Evolutionary conservation across 2,797 vertebrate species (phyloP), one percentile per base, ranked within the genome.

Genomic region (Sebastiscus albofasciatus): DNA sequence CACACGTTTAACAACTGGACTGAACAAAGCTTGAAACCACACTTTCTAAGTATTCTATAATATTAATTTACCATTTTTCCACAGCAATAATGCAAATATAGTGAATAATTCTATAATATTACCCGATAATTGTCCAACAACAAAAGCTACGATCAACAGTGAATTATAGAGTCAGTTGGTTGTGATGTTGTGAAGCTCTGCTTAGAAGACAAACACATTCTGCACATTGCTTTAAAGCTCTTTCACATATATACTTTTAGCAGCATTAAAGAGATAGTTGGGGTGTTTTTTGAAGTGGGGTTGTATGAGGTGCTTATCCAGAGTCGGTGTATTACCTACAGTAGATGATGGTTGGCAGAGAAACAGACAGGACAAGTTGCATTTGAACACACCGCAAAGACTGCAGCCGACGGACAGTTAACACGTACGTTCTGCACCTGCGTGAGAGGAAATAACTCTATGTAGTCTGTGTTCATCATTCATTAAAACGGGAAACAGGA

Each of bases 81-180:
- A 42, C 8, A 73, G 31, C 18, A 49, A n/a, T 33, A 75, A 39
- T 27, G 16, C 3, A n/a, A 2, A 10, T 22, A 33, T 5, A 70
- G 49, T 9, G 29, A 78, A 55, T 24, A 67, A 76, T 71, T 87
- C 72, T 80, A 69, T 69, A 61, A 83, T 54, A 78, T 81, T 75
- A 88, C 62, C 69, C 2, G 16, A 65, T 56, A 78, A 79, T 42
- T 88, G 84, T 89, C 75, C 87, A 84, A 84, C 81, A 92, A 85
- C 36, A 39, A 14, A 82, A 75, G 36, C 66, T 75, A 67, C 68
- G 36, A 64, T 60, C 61, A 73, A 39, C 72, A 34, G 66, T 73
- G 54, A 87, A 80, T 82, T 52, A 79, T 20, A 78, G 22, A 64
- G 52, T 73, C 76, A 75, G 72, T 72, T 86, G 67, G 82, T 82